phyloP scores from a whole-genome alignment of 2,888 invertebrate genomes.

The Aleiodes alternator region DNA sequence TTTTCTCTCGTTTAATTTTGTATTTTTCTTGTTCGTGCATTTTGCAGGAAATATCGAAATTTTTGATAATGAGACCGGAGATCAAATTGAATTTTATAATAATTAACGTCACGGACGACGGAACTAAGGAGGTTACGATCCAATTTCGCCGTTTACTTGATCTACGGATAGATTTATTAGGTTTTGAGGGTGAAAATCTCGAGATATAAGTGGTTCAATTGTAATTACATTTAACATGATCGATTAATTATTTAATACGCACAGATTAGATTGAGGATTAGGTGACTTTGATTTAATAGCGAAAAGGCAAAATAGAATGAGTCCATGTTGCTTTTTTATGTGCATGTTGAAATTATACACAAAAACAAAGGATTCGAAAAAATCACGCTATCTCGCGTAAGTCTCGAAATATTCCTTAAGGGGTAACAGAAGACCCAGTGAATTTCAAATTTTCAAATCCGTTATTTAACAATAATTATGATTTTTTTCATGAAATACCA shows the following conservation, averaged over 20 bases:
- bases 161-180: slow-evolving; percentile 4
- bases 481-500: no score
- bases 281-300: no score
- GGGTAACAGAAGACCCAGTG: no score
- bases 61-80: background rate
- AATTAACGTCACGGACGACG: slow-evolving; percentile 38
- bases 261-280: background rate
- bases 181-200: background rate
- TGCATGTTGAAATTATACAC: no score
- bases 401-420: no score
- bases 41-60: background rate
- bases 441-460: no score
- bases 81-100: slow-evolving; percentile 32
- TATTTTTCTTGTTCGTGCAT: background rate
- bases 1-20: background rate
- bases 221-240: background rate
- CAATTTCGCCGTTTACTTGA: slow-evolving; percentile 44
- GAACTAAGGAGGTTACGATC: slow-evolving; percentile 42
- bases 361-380: no score
- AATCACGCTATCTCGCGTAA: no score
- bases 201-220: slow-evolving; percentile 11
- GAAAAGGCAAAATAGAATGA: no score
- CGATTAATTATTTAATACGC: slow-evolving; percentile 21
- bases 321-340: no score
- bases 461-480: no score